These are phyloP conservation scores for Gadopsis marmoratus DNA, from an alignment of 2,797 vertebrate genomes.

Conservation along the genomic window DNA sequence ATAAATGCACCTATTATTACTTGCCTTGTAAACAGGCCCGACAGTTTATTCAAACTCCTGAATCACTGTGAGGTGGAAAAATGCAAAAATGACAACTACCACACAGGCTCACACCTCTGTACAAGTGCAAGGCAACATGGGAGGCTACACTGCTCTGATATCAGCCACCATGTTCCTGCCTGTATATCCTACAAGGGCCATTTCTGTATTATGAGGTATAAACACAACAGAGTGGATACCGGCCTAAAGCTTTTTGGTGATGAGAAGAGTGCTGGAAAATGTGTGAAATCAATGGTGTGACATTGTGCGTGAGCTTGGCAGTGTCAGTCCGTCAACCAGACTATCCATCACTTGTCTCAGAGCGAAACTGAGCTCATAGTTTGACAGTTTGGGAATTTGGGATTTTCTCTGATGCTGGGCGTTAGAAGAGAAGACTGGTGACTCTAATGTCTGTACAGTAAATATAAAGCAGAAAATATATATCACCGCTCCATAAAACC, in stretches of 20 bases:
- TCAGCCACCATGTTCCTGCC: constrained; percentile 18
- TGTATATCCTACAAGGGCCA: constrained; percentile 50
- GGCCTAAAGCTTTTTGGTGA: constrained; percentile 30
- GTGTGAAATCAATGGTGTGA: constrained; percentile 62
- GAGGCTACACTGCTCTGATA: constrained; percentile 39
- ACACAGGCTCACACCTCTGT: constrained; percentile 36
- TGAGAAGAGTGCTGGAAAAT: constrained; percentile 33
- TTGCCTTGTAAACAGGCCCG: constrained; percentile 15
- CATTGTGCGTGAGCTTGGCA: constrained; percentile 29
- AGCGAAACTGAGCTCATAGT: constrained; percentile 6
- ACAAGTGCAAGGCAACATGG: constrained; percentile 31
- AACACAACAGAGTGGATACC: constrained; percentile 46
- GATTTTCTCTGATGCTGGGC: neutral
- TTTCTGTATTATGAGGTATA: constrained; percentile 53
- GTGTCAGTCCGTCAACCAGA: constrained; percentile 32
- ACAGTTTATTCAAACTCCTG: constrained; percentile 25
- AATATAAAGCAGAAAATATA: neutral
- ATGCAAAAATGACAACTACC: constrained; percentile 44
- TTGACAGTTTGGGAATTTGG: neutral
- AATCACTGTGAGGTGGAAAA: constrained; percentile 31
- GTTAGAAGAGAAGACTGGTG: neutral
- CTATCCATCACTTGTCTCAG: constrained; percentile 18
- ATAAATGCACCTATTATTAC: constrained; percentile 36
- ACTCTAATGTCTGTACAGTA: neutral
- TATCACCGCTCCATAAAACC: neutral